Conservation (phyloP, 2,113 vertebrate genomes). For the Odobenus rosmarus region DNA sequence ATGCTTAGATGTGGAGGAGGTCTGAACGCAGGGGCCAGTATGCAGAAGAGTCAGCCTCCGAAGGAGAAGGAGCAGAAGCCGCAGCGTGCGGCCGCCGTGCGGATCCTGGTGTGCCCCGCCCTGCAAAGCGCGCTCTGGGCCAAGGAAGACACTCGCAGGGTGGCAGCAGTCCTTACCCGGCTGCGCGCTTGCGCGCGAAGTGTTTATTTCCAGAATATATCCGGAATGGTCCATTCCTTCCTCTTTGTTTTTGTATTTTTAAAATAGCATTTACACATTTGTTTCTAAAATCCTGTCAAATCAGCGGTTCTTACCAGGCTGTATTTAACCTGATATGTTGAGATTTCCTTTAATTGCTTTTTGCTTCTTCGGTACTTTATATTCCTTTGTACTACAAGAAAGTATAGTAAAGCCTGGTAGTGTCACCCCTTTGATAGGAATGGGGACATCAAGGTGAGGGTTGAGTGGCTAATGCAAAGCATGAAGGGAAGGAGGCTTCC, state of each 20-base stretch:
- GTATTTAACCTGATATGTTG: background rate
- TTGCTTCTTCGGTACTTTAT: background rate
- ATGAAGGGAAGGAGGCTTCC: slow-evolving; percentile 24
- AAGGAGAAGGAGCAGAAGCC: background rate
- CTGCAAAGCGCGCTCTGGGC: no score
- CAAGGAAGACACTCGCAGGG: rapidly evolving
- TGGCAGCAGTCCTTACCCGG: background rate
- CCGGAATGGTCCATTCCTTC: background rate
- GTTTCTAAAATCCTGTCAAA: background rate
- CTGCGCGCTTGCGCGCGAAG: background rate
- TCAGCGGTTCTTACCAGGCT: background rate
- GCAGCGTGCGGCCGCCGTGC: no score
- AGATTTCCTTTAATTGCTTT: background rate
- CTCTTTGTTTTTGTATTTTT: background rate
- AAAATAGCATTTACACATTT: background rate
- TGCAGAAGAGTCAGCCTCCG: background rate
- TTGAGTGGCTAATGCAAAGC: background rate
- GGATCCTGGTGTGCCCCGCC: rapidly evolving
- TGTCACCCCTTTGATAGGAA: background rate
- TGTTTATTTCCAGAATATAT: background rate
- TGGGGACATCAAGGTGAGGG: slow-evolving; percentile 2
- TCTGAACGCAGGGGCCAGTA: background rate
- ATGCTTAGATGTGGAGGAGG: background rate
- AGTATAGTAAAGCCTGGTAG: background rate
- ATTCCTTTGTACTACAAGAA: background rate